These are phyloP conservation scores for Brachionus asplanchnoidis DNA, from an alignment of 1,140 invertebrate species.

Conservation along the genomic window DNA sequence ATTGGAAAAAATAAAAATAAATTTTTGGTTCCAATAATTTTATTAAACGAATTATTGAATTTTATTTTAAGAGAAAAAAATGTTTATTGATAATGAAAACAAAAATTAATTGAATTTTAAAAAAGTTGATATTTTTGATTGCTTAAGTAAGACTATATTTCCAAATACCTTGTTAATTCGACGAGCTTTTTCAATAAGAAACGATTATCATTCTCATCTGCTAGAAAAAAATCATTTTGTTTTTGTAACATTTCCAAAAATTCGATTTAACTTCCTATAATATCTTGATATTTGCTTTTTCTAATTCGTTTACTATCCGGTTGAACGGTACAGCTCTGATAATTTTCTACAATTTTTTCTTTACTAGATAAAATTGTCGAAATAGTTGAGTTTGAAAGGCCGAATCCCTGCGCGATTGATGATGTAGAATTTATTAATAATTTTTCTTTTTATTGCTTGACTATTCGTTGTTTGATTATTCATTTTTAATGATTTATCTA, in stretches of 20 bases:
- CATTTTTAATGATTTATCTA: neutral
- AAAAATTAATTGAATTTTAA: neutral
- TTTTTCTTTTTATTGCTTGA: neutral
- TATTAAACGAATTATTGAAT: neutral
- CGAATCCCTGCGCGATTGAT: neutral
- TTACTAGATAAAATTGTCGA: neutral
- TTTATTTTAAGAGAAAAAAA: neutral
- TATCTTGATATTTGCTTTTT: neutral
- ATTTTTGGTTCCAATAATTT: too few relatives aligned
- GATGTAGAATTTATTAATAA: neutral
- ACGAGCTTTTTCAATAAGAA: too few relatives aligned
- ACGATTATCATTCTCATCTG: neutral
- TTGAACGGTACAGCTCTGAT: too few relatives aligned
- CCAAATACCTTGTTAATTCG: neutral
- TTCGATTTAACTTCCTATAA: too few relatives aligned
- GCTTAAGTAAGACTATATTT: neutral
- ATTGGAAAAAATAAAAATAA: too few relatives aligned
- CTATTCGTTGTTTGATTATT: neutral
- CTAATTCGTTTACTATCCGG: neutral
- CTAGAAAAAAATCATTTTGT: neutral
- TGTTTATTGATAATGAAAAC: neutral
- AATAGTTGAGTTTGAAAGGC: too few relatives aligned
- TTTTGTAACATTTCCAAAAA: neutral
- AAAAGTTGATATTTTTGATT: conserved; percentile 23
- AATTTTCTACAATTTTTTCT: neutral